Evolutionary conservation across 1,140 invertebrate species (phyloP).

Genomic region (Drosophila teissieri): DNA sequence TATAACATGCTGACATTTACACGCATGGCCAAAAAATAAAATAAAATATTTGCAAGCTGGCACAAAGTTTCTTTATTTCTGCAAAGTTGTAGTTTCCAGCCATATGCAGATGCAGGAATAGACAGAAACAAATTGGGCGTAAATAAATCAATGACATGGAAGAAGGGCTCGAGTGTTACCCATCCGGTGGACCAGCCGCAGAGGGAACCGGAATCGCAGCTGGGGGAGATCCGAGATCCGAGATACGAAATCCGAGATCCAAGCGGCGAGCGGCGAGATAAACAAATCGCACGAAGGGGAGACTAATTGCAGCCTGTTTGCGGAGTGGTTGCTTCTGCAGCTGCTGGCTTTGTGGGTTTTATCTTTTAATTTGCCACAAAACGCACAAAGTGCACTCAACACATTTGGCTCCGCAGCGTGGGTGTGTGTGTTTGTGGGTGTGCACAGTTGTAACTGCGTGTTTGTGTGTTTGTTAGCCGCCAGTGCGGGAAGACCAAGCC

Average conservation of each 20-base stretch:
- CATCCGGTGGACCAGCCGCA: neutral
- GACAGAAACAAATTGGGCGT: constrained; percentile 28
- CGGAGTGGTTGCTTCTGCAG: constrained; percentile 26
- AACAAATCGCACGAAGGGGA: constrained; percentile 35
- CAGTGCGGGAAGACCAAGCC: constrained; percentile 11
- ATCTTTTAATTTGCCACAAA: constrained; percentile 81
- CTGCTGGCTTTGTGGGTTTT: constrained; percentile 48
- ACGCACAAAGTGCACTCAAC: constrained; percentile 65
- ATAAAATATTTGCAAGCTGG: neutral
- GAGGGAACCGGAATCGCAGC: constrained; percentile 27
- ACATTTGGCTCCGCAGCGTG: constrained; percentile 15
- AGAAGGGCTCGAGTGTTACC: constrained; percentile 16
- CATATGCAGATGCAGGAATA: neutral
- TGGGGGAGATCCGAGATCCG: constrained; percentile 34
- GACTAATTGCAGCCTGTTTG: constrained; percentile 67
- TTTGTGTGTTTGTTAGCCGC: constrained; percentile 46
- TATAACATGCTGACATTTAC: too few relatives aligned
- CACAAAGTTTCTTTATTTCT: neutral
- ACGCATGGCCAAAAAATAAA: too few relatives aligned
- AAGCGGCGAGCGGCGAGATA: constrained; percentile 30
- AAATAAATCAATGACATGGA: constrained; percentile 51
- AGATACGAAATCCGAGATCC: constrained; percentile 25
- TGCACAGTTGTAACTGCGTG: neutral
- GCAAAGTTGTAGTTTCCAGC: neutral
- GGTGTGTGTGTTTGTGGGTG: constrained; percentile 8